Conservation (phyloP, 2,888 invertebrate genomes). For the Morpho helenor region DNA sequence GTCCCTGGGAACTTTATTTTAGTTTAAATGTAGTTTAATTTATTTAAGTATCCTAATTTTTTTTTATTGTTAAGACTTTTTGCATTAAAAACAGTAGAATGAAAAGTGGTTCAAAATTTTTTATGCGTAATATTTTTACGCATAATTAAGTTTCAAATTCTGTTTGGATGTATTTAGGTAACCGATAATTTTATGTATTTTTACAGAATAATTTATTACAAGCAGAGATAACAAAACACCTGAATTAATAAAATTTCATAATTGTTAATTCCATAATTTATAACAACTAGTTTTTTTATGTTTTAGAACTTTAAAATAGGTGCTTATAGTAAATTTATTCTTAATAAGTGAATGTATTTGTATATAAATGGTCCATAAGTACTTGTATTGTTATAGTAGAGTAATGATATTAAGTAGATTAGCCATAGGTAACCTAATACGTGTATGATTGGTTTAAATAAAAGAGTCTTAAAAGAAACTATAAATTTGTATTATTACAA, state of each 20-base stretch:
- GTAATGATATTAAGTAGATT: constrained; percentile 63
- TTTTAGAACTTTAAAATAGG: not conserved
- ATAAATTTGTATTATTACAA: too few relatives aligned
- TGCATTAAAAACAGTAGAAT: not conserved
- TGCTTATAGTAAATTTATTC: not conserved
- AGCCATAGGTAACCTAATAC: constrained; percentile 43
- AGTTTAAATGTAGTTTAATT: not conserved
- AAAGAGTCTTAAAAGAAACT: constrained; percentile 20
- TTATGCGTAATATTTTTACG: constrained; percentile 53
- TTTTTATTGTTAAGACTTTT: not conserved
- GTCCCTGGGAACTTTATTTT: too few relatives aligned
- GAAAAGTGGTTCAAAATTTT: constrained; percentile 32
- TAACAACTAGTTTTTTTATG: too few relatives aligned
- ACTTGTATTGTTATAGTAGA: constrained; percentile 54
- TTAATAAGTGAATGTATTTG: not conserved
- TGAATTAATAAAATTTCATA: too few relatives aligned
- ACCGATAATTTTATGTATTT: constrained; percentile 11
- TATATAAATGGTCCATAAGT: constrained; percentile 8
- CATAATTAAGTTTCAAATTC: constrained; percentile 42
- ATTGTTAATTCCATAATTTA: too few relatives aligned
- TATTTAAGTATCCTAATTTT: not conserved
- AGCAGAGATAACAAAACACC: too few relatives aligned
- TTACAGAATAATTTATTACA: too few relatives aligned
- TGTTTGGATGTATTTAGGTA: constrained; percentile 33
- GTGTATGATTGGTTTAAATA: constrained; percentile 44